A percentile compares a stretch with the other conserved stretches of the same genome.
Conservation (phyloP, 92 coral and sea anemone genomes). For the Virgularia gustaviana region DNA sequence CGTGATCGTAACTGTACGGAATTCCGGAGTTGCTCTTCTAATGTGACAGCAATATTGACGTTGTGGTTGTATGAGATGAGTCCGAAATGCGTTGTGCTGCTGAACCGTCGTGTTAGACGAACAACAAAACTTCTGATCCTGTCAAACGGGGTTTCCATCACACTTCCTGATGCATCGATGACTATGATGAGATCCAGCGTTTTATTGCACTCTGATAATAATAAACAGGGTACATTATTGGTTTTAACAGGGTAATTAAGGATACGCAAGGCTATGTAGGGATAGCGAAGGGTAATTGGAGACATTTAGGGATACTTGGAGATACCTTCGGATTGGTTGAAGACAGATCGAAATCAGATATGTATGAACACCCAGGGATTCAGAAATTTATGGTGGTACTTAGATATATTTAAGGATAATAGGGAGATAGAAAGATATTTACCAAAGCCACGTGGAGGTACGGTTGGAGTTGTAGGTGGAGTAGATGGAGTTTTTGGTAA, state of each 20-base stretch:
- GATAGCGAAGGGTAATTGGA: too few relatives aligned
- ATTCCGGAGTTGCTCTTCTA: slow-evolving; percentile 4
- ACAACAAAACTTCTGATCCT: slow-evolving; percentile 38
- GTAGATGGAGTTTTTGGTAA: neutral
- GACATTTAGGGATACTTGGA: too few relatives aligned
- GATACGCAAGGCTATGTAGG: too few relatives aligned
- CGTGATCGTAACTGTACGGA: slow-evolving; percentile 17
- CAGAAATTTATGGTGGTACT: too few relatives aligned
- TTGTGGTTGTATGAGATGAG: slow-evolving; percentile 16
- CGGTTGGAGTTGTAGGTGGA: too few relatives aligned
- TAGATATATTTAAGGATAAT: neutral
- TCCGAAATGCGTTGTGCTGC: slow-evolving; percentile 21
- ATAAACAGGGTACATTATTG: neutral
- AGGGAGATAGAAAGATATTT: neutral
- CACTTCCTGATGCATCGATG: slow-evolving; percentile 60
- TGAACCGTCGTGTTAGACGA: slow-evolving; percentile 32
- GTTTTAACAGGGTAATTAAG: too few relatives aligned
- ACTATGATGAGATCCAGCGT: slow-evolving; percentile 53
- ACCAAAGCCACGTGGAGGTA: slow-evolving; percentile 12
- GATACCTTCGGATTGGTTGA: too few relatives aligned
- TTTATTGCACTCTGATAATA: slow-evolving; percentile 40
- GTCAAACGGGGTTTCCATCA: slow-evolving; percentile 29
- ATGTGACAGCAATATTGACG: slow-evolving; percentile 3
- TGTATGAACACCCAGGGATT: too few relatives aligned
- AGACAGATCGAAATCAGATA: too few relatives aligned